These are phyloP conservation scores for Platycheirus rosarum DNA, from an alignment of 2,888 invertebrate genomes.

Conservation along the genomic window DNA sequence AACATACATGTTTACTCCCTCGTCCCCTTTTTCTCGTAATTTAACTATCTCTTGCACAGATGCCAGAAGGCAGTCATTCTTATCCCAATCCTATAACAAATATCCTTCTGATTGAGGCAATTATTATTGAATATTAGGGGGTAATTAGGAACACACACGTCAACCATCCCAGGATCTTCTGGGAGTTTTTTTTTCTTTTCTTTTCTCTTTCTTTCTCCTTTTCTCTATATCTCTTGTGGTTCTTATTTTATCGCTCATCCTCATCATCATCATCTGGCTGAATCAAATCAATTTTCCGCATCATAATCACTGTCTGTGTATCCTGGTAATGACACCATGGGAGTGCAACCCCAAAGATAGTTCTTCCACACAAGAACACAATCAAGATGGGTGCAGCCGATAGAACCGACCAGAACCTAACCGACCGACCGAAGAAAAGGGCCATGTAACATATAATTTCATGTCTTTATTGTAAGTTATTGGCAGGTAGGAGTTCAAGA, in stretches of 20 bases:
- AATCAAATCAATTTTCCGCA: conserved; percentile 68
- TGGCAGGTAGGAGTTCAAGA: conserved; percentile 55
- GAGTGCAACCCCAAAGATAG: conserved; percentile 50
- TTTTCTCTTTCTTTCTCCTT: background rate
- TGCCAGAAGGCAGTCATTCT: background rate
- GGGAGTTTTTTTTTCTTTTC: conserved; percentile 6
- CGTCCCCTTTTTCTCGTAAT: conserved; percentile 23
- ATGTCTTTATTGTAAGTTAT: conserved; percentile 72
- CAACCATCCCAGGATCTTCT: conserved; percentile 7
- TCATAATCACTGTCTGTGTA: conserved; percentile 62
- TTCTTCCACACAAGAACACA: conserved; percentile 39
- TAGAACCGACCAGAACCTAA: background rate
- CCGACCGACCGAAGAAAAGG: background rate
- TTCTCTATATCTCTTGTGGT: background rate
- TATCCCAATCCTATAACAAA: conserved; percentile 16
- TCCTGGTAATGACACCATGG: conserved; percentile 66
- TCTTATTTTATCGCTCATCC: background rate
- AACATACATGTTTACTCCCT: conserved; percentile 1
- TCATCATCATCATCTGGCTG: conserved; percentile 51
- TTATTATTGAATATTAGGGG: conserved; percentile 70
- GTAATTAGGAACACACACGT: conserved; percentile 70
- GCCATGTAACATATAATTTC: conserved; percentile 56
- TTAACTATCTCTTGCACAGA: background rate
- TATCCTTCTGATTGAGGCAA: conserved; percentile 63
- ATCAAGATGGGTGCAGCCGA: conserved; percentile 61